These are phyloP conservation scores for Blastomussa wellsi DNA, from an alignment of 92 coral and sea anemone genomes.

Conservation along the genomic window DNA sequence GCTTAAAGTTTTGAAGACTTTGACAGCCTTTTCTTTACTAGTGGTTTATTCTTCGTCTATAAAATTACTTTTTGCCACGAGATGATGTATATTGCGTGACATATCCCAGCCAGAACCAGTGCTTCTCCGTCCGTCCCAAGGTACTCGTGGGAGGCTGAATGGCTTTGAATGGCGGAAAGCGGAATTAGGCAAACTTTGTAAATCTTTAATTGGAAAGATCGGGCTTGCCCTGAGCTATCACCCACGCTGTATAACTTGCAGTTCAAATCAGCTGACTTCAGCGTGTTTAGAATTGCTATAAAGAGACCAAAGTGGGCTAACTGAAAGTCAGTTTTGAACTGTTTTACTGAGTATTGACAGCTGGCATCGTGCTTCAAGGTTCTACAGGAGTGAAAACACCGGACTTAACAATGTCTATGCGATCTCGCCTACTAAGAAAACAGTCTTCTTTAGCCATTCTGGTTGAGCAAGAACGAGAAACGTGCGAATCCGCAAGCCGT, in stretches of 20 bases:
- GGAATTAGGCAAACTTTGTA: conserved; percentile 17
- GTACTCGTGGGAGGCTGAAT: neutral
- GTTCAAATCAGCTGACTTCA: neutral
- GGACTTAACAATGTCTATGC: conserved; percentile 43
- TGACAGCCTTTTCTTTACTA: no score
- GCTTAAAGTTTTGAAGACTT: no score
- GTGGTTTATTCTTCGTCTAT: no score
- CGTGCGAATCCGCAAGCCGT: conserved; percentile 45
- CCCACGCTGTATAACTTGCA: conserved; percentile 11
- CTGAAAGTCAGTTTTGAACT: neutral
- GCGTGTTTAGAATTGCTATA: neutral
- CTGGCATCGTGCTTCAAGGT: neutral
- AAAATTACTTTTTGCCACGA: no score
- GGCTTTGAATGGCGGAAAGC: neutral
- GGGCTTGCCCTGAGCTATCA: conserved; percentile 62
- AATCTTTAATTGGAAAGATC: conserved; percentile 19
- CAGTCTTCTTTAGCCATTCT: conserved; percentile 78
- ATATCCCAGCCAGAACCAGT: neutral
- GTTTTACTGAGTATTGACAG: neutral
- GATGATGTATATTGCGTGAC: neutral
- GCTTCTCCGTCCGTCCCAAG: neutral
- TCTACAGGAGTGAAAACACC: neutral
- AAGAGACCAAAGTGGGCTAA: neutral
- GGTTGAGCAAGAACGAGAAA: conserved; percentile 68
- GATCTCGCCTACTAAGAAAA: conserved; percentile 60